Evolutionary conservation across 2,113 vertebrate genomes (phyloP).

Genomic region (Phaethon lepturus): DNA sequence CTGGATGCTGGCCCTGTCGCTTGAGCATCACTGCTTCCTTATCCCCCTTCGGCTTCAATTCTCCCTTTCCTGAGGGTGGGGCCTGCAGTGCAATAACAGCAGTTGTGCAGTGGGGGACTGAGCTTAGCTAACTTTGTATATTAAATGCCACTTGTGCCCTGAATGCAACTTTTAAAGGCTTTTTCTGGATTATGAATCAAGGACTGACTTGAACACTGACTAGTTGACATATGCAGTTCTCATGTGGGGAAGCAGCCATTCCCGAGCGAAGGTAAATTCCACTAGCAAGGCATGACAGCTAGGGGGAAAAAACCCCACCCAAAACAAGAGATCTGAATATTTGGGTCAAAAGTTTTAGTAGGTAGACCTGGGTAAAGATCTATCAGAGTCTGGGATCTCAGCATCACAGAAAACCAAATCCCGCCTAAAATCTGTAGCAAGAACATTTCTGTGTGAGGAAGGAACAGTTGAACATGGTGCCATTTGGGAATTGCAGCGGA

Average conservation of each 20-base stretch:
- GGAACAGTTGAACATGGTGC: background rate
- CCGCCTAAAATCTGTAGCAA: background rate
- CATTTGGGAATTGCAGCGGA: background rate
- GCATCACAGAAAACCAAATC: background rate
- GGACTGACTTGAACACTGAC: background rate
- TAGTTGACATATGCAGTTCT: background rate
- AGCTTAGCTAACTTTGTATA: background rate
- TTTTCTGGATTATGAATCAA: background rate
- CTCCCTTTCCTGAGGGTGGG: background rate
- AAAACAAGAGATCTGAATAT: background rate
- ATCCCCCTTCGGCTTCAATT: background rate
- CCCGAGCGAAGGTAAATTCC: background rate
- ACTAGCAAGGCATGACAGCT: background rate
- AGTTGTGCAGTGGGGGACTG: rapidly evolving
- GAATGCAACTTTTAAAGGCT: background rate
- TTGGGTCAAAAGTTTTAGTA: background rate
- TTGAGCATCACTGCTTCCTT: background rate
- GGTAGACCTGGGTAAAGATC: background rate
- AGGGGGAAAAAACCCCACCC: rapidly evolving
- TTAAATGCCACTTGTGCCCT: background rate
- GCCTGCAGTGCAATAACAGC: rapidly evolving
- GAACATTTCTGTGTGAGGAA: background rate
- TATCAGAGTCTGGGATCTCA: background rate
- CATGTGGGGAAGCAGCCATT: background rate
- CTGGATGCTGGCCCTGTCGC: background rate